A percentile compares a stretch with the other conserved stretches of the same genome.
Evolutionary conservation across 2,113 vertebrate genomes (phyloP).

Genomic region (Leucoraja erinaceus): DNA sequence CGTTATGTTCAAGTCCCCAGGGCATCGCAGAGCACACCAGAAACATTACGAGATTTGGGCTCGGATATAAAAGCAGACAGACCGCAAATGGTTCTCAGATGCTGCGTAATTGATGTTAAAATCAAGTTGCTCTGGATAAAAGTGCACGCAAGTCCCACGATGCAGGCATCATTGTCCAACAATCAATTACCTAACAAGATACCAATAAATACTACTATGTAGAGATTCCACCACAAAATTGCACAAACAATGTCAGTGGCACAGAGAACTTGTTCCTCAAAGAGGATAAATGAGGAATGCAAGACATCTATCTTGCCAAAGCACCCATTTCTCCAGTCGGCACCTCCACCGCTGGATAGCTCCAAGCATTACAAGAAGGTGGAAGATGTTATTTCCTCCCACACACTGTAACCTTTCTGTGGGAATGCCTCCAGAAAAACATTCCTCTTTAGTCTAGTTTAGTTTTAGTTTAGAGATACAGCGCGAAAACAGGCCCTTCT

Average conservation of each 20-base stretch:
- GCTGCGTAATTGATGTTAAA: neutral
- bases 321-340: neutral
- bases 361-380: neutral
- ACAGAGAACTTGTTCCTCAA: neutral
- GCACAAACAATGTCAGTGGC: neutral
- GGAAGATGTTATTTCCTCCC: slow-evolving; percentile 8
- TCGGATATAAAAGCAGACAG: neutral
- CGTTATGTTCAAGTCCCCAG: neutral
- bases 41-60: neutral
- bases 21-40: neutral
- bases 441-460: neutral
- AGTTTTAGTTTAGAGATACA: no score
- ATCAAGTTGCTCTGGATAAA: neutral
- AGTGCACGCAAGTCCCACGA: neutral
- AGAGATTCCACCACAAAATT: neutral
- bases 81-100: neutral
- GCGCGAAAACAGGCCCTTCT: no score
- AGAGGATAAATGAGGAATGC: neutral
- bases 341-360: slow-evolving; percentile 3
- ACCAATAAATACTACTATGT: neutral
- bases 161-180: neutral
- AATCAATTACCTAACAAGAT: neutral
- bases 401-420: slow-evolving; percentile 10
- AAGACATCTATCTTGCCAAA: slow-evolving; percentile 20
- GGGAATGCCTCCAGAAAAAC: neutral